Conservation (phyloP, 2,888 invertebrate genomes). For the Ommatoiulus sabulosus region DNA sequence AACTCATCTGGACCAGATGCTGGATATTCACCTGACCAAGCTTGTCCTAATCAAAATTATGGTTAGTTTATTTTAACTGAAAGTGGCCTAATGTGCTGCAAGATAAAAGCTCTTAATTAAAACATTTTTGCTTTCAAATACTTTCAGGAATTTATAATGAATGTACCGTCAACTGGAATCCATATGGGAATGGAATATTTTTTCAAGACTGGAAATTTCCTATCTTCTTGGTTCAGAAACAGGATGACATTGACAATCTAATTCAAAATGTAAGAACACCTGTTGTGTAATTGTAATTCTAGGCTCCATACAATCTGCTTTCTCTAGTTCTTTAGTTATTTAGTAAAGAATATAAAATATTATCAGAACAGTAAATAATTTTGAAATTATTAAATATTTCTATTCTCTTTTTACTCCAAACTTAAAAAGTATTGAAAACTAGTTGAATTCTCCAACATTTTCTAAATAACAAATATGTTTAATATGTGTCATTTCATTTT, state of each 20-base stretch:
- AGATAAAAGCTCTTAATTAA: neutral
- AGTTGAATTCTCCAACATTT: no score
- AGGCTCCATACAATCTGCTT: no score
- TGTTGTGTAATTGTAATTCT: neutral
- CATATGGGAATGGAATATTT: conserved; percentile 79
- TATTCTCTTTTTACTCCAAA: no score
- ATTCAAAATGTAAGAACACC: conserved; percentile 53
- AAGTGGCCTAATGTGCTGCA: neutral
- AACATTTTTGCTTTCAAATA: neutral
- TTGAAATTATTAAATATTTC: no score
- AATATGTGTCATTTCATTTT: no score
- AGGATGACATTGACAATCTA: conserved; percentile 51
- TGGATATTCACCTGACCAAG: conserved; percentile 74
- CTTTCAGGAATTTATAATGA: conserved; percentile 62
- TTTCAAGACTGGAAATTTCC: conserved; percentile 88
- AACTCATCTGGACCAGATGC: conserved; percentile 61
- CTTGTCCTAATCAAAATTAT: conserved; percentile 85
- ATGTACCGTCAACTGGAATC: conserved; percentile 77
- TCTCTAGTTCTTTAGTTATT: no score
- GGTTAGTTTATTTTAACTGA: conserved; percentile 65
- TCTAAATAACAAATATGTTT: no score
- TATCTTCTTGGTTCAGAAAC: conserved; percentile 79
- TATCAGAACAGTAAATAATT: no score
- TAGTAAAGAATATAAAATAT: no score
- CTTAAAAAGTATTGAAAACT: no score